Base-by-base conservation (phyloP, 2,888 invertebrate species). In the Lapara coniferarum region DNA sequence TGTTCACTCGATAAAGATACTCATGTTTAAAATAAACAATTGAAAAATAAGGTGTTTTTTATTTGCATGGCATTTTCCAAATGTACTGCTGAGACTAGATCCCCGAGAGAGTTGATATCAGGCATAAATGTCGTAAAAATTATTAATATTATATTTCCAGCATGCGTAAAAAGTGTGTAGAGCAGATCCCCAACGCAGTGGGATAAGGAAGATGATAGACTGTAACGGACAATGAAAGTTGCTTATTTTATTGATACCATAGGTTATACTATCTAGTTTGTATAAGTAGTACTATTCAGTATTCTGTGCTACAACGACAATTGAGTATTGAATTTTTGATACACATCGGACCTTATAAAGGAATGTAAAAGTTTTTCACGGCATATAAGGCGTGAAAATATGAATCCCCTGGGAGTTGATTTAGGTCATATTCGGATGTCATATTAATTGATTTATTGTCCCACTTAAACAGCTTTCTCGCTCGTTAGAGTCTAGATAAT, bases 321-420 rank as follows among this genome's bases (percentile, higher is more conserved):
- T 10, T 51, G 37, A 8, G 8, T 37, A 37, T 37, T 37, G 37
- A 13, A 19, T 56, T 13, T 56, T 56, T 16, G 13, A 25, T 37
- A 58, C 8, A 14, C 8, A n/a, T 37, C 1, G n/a, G 19, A 6
- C 46, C 63, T 49, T 49, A 16, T 59, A 49, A 19, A 46, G 63
- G 12, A 7, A 19, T 46, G 63, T 46, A 46, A 63, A 63, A 63
- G 63, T 46, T 63, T 63, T 63, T 19, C 19, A 19, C 19, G 6
- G 13, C 25, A 49, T 5, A 49, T 19, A 49, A 25, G 63, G 63
- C 46, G 63, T 49, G 63, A 63, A 63, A 63, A 49, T 46, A 49
- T n/a, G 30, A 59, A 25, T 63, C 63, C 63, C 63, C 7, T 16
- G 63, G 63, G 63, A 63, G 46, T 63, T 63, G 19, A 63, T 63